Base-by-base conservation (phyloP, 1,140 invertebrate genomes). In the Tenebrio molitor region DNA sequence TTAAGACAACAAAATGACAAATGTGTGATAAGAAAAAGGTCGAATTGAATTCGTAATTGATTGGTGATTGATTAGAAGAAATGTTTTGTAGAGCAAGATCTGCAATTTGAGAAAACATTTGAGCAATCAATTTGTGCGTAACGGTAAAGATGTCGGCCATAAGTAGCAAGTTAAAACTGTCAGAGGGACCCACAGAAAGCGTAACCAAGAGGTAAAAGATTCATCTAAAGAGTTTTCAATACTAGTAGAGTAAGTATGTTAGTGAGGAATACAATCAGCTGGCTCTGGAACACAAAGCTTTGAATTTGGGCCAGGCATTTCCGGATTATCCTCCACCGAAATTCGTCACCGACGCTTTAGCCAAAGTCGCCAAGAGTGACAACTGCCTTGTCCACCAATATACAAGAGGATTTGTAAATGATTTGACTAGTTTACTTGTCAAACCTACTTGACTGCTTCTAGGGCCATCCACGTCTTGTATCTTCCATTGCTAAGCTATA, bases 251-350 rank as follows among this genome's bases (percentile, higher is more conserved):
- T 78, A 75, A n/a, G 75, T 69, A 69, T 15, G 85, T 74, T 77
- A 98, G 97, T 97, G 95, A 97, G 17, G 97, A 99, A 84, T 99
- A 98, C 83, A 95, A 94, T 70, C 89, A 93, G 71, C 83, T 99
- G 39, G 95, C 95, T 19, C 81, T 89, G 44, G 90, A 98, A 77
- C 88, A 95, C 79, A 96, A 98, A 78, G 95, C 97, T 0, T 82
- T 97, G 7, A 99, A 99, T 85, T 87, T 99, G 29, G 98, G 98
- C 0, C 97, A 99, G 89, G 98, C 98, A 1, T 99, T 99, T 85
- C 97, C 97, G 0, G 97, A 99, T 83, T 97, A 93, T 86, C 88
- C 91, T 76, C 90, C 95, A 12, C 96, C 97, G 0, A 85, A 91
- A 34, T 91, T 93, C 87, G 91, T 98, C 0, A 90, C 91, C 0